Conservation (phyloP, 2,113 vertebrate species). For the Cygnus buccinator region DNA sequence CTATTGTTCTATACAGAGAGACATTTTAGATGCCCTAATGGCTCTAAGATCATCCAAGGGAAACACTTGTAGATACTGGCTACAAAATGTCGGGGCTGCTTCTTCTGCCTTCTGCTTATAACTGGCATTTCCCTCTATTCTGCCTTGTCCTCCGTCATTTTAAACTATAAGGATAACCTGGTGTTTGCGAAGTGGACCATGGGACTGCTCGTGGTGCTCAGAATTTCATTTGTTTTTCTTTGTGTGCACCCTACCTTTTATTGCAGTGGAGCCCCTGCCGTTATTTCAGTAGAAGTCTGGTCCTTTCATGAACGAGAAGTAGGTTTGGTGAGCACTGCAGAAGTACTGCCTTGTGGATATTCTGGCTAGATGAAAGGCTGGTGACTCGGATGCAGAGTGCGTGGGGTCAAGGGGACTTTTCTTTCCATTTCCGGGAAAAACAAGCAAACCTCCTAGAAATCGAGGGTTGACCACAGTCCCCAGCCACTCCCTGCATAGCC, state of each 20-base stretch:
- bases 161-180: background rate
- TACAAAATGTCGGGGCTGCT: background rate
- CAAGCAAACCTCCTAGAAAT: background rate
- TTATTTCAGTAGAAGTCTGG: background rate
- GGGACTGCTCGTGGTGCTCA: background rate
- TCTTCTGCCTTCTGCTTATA: background rate
- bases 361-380: fast-evolving
- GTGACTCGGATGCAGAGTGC: background rate
- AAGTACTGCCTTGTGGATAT: too few relatives aligned
- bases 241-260: background rate
- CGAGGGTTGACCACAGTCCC: background rate
- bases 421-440: background rate
- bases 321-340: background rate
- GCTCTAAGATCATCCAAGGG: background rate
- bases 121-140: background rate
- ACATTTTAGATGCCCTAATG: background rate
- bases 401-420: background rate
- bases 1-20: background rate
- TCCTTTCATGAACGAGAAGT: background rate
- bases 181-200: background rate
- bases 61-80: background rate
- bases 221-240: background rate
- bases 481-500: background rate
- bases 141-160: background rate
- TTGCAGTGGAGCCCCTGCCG: background rate